phyloP scores from a whole-genome alignment of 2,888 invertebrate genomes.

The Parapristionchus giblindavisi region DNA sequence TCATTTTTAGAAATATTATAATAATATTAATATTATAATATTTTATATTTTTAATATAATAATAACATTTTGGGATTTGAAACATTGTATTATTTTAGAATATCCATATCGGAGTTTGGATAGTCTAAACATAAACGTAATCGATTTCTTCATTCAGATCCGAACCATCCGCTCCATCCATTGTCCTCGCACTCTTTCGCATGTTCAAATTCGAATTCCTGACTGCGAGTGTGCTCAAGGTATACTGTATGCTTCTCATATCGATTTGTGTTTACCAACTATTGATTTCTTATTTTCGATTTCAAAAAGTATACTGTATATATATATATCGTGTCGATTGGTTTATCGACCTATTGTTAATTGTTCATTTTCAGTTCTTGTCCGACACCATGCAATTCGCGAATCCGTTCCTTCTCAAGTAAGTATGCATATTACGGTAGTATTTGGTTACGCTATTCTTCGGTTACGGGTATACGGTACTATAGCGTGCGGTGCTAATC shows the following conservation, averaged over 20 bases:
- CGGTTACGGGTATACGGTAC: no score
- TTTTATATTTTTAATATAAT: no score
- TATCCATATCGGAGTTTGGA: no score
- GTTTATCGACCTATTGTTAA: not conserved
- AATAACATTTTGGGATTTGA: no score
- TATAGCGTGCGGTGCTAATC: not conserved
- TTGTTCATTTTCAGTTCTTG: slow-evolving; percentile 38
- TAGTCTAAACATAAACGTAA: no score
- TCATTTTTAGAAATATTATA: no score
- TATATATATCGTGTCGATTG: not conserved
- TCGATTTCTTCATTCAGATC: not conserved
- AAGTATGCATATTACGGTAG: slow-evolving; percentile 68
- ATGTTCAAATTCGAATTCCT: slow-evolving; percentile 88
- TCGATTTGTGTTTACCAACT: not conserved
- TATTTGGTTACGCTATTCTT: not conserved
- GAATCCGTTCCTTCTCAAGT: slow-evolving; percentile 88
- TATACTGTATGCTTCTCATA: no score
- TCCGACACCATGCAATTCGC: slow-evolving; percentile 80
- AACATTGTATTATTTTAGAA: no score
- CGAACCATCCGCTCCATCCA: slow-evolving; percentile 77
- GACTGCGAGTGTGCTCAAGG: slow-evolving; percentile 77
- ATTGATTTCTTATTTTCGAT: not conserved
- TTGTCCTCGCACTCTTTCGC: slow-evolving; percentile 83
- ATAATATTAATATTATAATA: no score
- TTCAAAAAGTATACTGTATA: not conserved